Evolutionary conservation across 2,113 vertebrate genomes (phyloP), one percentile per base, ranked within the genome.

Genomic region (Rhea americana): DNA sequence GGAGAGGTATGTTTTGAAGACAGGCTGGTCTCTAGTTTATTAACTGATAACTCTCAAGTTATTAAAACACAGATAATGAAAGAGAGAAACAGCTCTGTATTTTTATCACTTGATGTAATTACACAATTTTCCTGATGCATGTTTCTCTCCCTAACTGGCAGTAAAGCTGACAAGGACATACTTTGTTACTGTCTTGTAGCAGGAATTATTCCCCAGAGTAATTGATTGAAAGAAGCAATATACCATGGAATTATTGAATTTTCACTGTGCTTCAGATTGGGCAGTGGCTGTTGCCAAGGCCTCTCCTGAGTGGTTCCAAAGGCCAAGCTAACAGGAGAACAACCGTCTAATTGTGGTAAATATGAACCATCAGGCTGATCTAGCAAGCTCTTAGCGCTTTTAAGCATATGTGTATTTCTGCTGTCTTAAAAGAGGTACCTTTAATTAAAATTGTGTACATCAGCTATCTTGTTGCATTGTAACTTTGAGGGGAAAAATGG

Each of bases 21-120:
- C 50, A 67, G 63, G 62, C 61, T 16, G 16, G 10, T 62, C n/a
- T 67, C 15, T 62, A 62, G 16, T 63, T 83, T 75, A 91, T 79
- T 73, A 53, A 65, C 35, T 51, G 39, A 48, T 72, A 76, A 68
- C 47, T 47, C 26, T 51, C 53, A 59, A 19, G 30, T 94, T 82
- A 56, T 65, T 85, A 73, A 39, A 65, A 39, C 8, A 26, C 0
- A 37, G 59, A 63, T 62, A 91, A 89, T 21, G 41, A 92, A 84
- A 39, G 39, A 73, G 50, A 83, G 35, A 47, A 88, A 81, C 80
- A 21, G n/a, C 61, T 71, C 21, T 56, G 3, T 70, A 58, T 11
- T 87, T 89, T 19, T 74, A 82, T 61, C 59, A 17, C 53, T 66
- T 62, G 20, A 12, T 58, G 76, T 58, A 76, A 79, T 90, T 74